These are phyloP conservation scores for Sinohyriopsis cumingii DNA, from an alignment of 2,888 invertebrate species.

Conservation along the genomic window DNA sequence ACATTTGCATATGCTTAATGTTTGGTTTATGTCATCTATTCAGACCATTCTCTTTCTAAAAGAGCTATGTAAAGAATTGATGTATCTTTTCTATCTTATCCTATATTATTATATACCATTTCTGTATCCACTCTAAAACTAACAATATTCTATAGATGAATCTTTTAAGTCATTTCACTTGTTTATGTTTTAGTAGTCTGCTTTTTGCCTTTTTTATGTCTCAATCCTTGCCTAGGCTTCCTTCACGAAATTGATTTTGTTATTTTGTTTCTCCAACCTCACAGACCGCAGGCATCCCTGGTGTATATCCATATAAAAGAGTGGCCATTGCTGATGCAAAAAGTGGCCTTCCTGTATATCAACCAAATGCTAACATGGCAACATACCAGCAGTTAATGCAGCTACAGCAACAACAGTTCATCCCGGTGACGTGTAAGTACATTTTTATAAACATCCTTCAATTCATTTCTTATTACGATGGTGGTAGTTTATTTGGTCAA, in stretches of 20 bases:
- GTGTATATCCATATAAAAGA: slow-evolving; percentile 83
- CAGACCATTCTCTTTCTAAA: too few species aligned
- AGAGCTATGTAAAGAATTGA: too few species aligned
- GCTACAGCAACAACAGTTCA: slow-evolving; percentile 50
- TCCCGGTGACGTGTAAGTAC: slow-evolving; percentile 62
- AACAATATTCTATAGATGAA: neutral
- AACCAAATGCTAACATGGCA: slow-evolving; percentile 53
- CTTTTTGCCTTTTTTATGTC: slow-evolving; percentile 6
- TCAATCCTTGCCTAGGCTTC: slow-evolving; percentile 3
- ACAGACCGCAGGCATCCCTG: slow-evolving; percentile 36
- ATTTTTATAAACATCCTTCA: slow-evolving; percentile 4
- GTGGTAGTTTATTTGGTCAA: neutral
- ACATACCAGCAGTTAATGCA: slow-evolving; percentile 86
- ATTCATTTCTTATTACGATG: neutral
- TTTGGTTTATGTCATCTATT: too few species aligned
- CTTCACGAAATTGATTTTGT: slow-evolving; percentile 1
- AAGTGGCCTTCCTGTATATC: slow-evolving; percentile 94
- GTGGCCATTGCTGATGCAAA: slow-evolving; percentile 86
- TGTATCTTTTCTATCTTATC: too few species aligned
- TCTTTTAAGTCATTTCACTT: neutral
- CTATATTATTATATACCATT: neutral
- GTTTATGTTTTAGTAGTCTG: neutral
- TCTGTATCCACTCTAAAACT: slow-evolving; percentile 3
- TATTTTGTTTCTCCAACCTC: slow-evolving; percentile 21
- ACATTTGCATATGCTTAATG: too few species aligned